Evolutionary conservation across 2,888 invertebrate species (phyloP), one percentile per base, ranked within the genome.

Genomic region (Rhimphoctona megacephalus): DNA sequence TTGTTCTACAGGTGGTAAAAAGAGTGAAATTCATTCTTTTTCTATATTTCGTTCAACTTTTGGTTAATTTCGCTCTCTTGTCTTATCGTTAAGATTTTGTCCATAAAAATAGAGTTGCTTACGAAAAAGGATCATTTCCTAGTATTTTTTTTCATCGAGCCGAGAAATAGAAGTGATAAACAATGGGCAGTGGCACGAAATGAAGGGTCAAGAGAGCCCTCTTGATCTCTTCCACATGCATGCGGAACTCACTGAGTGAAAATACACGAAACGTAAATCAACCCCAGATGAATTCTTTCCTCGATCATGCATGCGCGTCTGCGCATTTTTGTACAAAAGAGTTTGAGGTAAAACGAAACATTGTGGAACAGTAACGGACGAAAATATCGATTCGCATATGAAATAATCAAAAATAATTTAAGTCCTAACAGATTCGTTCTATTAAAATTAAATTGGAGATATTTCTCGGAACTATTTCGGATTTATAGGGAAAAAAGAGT

Each of bases 81-180:
- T 73, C 54, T 46, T 57, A 46, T 17, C 61, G 14, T 17, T 39
- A 19, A 72, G 52, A 70, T 66, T 52, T 64, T 64, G 36, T 54
- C 80, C 49, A 43, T 36, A 67, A 25, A 49, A 39, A 52, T 66
- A 22, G 30, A 19, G 22, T 30, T 57, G 36, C 57, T 17, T 61
- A 17, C 49, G 52, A 70, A 39, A 67, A 67, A 43, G 67, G 79
- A 54, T 74, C 33, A 22, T 46, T 76, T 54, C 81, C 25, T 64
- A 39, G 33, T 76, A 66, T 77, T 72, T 77, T 81, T 81, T 85
- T 81, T 73, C 66, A 81, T 66, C 54, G 66, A 46, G 66, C 66
- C 46, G 64, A 76, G 25, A 81, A 66, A 49, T 33, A 43, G n/a
- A 46, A 66, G 11, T 7, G 19, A 76, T 14, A 43, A 17, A n/a